phyloP scores from a whole-genome alignment of 2,797 vertebrate genomes.

The Hemibagrus guttatus region DNA sequence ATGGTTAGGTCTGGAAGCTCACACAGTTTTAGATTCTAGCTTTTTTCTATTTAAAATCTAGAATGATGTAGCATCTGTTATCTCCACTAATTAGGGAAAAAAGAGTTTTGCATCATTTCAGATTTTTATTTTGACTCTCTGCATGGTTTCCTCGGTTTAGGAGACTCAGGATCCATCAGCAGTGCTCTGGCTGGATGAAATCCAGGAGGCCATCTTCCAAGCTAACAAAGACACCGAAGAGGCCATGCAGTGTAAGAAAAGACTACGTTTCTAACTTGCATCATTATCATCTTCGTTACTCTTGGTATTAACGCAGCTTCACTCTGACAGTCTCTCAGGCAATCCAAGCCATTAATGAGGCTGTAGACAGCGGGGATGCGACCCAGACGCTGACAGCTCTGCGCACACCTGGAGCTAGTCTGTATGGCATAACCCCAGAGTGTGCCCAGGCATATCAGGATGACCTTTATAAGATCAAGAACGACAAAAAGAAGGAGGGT shows the following conservation, averaged over 20 bases:
- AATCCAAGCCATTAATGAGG: constrained; percentile 88
- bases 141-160: constrained; percentile 65
- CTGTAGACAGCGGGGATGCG: constrained; percentile 81
- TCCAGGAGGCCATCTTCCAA: constrained; percentile 86
- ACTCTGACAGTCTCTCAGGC: constrained; percentile 82
- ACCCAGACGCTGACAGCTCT: constrained; percentile 82
- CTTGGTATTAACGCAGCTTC: background rate
- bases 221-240: constrained; percentile 92
- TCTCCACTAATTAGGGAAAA: background rate
- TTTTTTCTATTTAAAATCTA: background rate
- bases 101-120: background rate
- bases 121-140: background rate
- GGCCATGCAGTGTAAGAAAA: constrained; percentile 84
- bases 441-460: constrained; percentile 87
- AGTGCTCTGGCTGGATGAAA: constrained; percentile 97
- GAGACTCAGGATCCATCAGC: constrained; percentile 94
- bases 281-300: background rate
- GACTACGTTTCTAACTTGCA: background rate
- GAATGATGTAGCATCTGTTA: background rate
- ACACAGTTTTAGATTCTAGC: background rate
- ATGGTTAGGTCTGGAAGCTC: background rate
- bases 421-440: constrained; percentile 92
- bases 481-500: constrained; percentile 81
- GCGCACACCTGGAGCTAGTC: constrained; percentile 82
- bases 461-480: constrained; percentile 82